A percentile compares a stretch with the other conserved stretches of the same genome.
Conservation (phyloP, 2,888 invertebrate species). For the Chorisops tibialis region DNA sequence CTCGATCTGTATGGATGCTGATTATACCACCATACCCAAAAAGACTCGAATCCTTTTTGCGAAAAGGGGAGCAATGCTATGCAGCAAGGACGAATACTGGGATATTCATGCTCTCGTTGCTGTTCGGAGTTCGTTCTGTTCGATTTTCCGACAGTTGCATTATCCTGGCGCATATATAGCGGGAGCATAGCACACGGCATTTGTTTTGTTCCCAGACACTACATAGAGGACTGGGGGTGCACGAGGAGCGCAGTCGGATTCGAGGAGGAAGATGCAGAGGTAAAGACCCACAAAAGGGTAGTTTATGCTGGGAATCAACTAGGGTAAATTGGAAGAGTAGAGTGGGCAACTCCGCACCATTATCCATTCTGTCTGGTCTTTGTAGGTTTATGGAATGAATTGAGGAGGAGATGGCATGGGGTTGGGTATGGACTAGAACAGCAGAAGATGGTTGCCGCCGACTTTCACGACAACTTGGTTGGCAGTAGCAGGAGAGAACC, state of each 20-base stretch:
- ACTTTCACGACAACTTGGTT: conserved; percentile 10
- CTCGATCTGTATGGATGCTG: too few species aligned
- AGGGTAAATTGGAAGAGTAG: background rate
- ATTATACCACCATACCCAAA: too few species aligned
- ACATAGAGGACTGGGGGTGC: background rate
- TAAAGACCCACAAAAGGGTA: conserved; percentile 12
- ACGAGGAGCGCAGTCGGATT: background rate
- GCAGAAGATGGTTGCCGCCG: conserved; percentile 4
- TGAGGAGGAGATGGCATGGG: background rate
- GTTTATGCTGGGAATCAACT: conserved; percentile 9
- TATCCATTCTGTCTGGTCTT: conserved; percentile 14
- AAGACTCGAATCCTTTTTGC: too few species aligned
- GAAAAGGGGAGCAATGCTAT: too few species aligned
- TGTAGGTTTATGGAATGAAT: background rate
- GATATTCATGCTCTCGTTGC: too few species aligned
- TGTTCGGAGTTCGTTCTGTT: too few species aligned
- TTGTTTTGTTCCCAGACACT: conserved; percentile 14
- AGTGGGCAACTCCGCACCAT: background rate
- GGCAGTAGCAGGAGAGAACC: conserved; percentile 3
- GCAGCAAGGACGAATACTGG: too few species aligned
- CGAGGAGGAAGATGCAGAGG: background rate
- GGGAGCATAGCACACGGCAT: background rate
- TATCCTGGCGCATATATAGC: conserved; percentile 3
- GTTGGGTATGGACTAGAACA: too few species aligned
- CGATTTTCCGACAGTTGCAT: conserved; percentile 17